Percentiles rank a stretch among this genome's conserved stretches.
These are phyloP conservation scores for Leptopilina myrica DNA, from an alignment of 2,888 invertebrate species.

Conservation along the genomic window DNA sequence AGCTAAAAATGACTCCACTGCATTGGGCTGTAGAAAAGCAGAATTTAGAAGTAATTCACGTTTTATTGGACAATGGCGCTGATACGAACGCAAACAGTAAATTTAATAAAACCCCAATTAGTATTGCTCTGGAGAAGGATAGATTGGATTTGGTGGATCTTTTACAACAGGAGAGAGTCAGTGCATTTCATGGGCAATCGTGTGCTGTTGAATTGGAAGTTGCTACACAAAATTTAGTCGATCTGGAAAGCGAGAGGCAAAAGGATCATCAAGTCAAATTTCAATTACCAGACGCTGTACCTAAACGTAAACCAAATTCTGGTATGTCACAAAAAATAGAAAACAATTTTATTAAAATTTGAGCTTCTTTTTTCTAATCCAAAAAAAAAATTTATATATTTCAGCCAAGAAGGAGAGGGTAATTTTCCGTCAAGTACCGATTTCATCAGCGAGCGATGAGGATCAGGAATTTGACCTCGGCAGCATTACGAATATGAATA, in stretches of 20 bases:
- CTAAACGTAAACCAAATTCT: constrained; percentile 64
- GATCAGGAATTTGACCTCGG: constrained; percentile 65
- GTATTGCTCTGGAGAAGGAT: constrained; percentile 83
- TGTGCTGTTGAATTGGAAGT: constrained; percentile 69
- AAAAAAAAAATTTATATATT: constrained; percentile 57
- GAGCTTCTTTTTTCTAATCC: neutral
- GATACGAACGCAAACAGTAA: constrained; percentile 84
- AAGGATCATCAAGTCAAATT: constrained; percentile 64
- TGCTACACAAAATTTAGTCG: constrained; percentile 72
- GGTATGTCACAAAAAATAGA: constrained; percentile 50
- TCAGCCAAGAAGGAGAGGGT: constrained; percentile 68
- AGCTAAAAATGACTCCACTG: constrained; percentile 93
- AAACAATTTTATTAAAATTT: constrained; percentile 17
- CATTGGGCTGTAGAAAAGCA: constrained; percentile 96
- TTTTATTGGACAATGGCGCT: constrained; percentile 86
- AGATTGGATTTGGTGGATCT: constrained; percentile 81
- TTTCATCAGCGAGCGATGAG: constrained; percentile 63
- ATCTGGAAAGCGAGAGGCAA: constrained; percentile 68
- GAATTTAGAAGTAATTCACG: constrained; percentile 83
- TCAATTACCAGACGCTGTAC: constrained; percentile 63
- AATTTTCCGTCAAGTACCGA: constrained; percentile 71
- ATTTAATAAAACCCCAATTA: constrained; percentile 84
- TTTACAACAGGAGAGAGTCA: constrained; percentile 76
- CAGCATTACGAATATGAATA: constrained; percentile 55
- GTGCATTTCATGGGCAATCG: constrained; percentile 60